phyloP scores from a whole-genome alignment of 2,888 invertebrate species.

The Tuta absoluta region DNA sequence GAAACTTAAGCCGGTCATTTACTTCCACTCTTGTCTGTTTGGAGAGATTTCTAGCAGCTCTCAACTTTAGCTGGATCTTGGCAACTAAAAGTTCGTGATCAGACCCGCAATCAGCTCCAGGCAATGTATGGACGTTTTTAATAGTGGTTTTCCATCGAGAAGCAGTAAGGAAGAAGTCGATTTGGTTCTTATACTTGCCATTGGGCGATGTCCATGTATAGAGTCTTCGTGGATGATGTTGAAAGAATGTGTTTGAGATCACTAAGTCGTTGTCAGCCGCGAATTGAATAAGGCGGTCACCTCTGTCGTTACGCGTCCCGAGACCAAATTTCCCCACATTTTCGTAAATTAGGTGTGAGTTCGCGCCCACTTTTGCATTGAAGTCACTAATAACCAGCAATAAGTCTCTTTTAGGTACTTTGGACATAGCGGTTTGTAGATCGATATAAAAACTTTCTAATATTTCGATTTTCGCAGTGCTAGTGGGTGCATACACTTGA shows the following conservation, averaged over 20 bases:
- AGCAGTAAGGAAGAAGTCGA: constrained; percentile 34
- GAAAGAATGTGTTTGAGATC: neutral
- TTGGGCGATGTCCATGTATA: constrained; percentile 32
- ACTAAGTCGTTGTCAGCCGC: constrained; percentile 34
- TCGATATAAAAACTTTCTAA: neutral
- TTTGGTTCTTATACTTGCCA: constrained; percentile 32
- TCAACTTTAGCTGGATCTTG: constrained; percentile 21
- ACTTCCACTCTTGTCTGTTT: neutral
- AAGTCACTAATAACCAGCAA: constrained; percentile 34
- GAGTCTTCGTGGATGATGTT: constrained; percentile 21
- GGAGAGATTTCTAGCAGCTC: constrained; percentile 18
- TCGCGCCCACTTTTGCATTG: constrained; percentile 33
- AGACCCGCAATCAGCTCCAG: constrained; percentile 27
- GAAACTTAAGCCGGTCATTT: constrained; percentile 15
- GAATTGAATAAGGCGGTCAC: constrained; percentile 27
- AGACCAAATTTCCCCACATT: constrained; percentile 31
- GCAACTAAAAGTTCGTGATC: constrained; percentile 22
- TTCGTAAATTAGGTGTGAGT: constrained; percentile 15
- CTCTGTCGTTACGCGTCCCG: constrained; percentile 19
- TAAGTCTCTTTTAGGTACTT: constrained; percentile 33
- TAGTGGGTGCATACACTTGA: constrained; percentile 17
- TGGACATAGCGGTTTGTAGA: constrained; percentile 15
- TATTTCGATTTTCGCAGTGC: neutral
- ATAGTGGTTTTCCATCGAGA: constrained; percentile 33
- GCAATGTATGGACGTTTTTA: constrained; percentile 31